Percentiles rank a stretch among this genome's conserved stretches.
phyloP scores from a whole-genome alignment of 2,888 invertebrate species.

The Dryocosmus kuriphilus region DNA sequence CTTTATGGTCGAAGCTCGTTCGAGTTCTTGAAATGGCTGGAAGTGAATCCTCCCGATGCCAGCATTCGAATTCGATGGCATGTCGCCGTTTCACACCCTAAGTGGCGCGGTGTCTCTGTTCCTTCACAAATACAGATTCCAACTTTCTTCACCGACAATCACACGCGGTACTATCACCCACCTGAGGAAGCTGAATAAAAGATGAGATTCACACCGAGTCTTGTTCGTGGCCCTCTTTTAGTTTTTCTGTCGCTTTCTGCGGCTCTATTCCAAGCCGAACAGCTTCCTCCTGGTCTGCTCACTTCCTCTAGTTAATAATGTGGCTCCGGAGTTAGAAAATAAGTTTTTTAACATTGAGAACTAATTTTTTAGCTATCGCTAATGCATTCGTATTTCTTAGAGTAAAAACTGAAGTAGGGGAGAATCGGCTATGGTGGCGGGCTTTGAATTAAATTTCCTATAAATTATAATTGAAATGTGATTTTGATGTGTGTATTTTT shows the following conservation, averaged over 20 bases:
- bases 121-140: constrained; percentile 60
- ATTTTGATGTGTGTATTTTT: too few species aligned
- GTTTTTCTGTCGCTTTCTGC: constrained; percentile 64
- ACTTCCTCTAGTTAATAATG: constrained; percentile 63
- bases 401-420: not conserved
- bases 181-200: constrained; percentile 68
- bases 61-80: constrained; percentile 65
- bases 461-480: too few species aligned
- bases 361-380: not conserved
- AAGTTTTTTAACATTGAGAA: not conserved
- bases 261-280: constrained; percentile 40
- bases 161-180: constrained; percentile 51
- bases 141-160: constrained; percentile 61
- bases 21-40: constrained; percentile 55
- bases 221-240: constrained; percentile 69
- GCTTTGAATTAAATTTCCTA: too few species aligned
- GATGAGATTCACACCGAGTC: constrained; percentile 75
- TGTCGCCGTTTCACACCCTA: constrained; percentile 73
- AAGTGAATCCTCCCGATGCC: constrained; percentile 61
- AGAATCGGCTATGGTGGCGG: too few species aligned
- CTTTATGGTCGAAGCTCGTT: constrained; percentile 62
- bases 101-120: constrained; percentile 70
- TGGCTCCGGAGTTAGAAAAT: constrained; percentile 57
- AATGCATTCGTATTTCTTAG: not conserved
- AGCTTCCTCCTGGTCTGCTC: constrained; percentile 47